Percentiles rank a stretch among this genome's conserved stretches.
These are phyloP conservation scores for Oscheius sp. DNA, from an alignment of 2,888 invertebrate species.

Conservation along the genomic window DNA sequence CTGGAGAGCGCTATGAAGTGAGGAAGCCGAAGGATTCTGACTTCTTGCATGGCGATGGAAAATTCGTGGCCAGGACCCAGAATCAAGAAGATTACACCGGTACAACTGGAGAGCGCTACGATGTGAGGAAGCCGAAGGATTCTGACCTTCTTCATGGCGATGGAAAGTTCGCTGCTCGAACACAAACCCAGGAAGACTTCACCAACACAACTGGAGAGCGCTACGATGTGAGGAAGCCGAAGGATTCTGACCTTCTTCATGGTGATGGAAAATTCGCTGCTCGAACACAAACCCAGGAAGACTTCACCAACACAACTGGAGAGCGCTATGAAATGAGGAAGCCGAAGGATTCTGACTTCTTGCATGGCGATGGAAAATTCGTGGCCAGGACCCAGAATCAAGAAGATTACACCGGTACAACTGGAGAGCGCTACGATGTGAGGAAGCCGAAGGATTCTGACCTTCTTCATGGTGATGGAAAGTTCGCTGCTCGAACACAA, in stretches of 20 bases:
- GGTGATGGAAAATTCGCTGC: slow-evolving; percentile 14
- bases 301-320: slow-evolving; percentile 1
- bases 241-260: slow-evolving; percentile 10
- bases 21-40: slow-evolving; percentile 9
- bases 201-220: background rate
- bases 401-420: slow-evolving; percentile 5
- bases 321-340: slow-evolving; percentile 3
- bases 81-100: slow-evolving; percentile 13
- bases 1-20: background rate
- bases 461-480: slow-evolving; percentile 10
- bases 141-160: slow-evolving; percentile 10
- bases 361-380: slow-evolving; percentile 3
- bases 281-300: slow-evolving; percentile 4
- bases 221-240: slow-evolving; percentile 2
- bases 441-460: slow-evolving; percentile 10
- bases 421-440: background rate
- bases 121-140: slow-evolving; percentile 8
- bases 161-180: slow-evolving; percentile 1
- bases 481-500: slow-evolving; percentile 4
- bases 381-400: slow-evolving; percentile 4
- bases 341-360: slow-evolving; percentile 9
- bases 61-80: slow-evolving; percentile 4
- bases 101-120: background rate
- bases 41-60: slow-evolving; percentile 10
- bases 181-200: slow-evolving; percentile 19